These are phyloP conservation scores for Sebastes trivittatus DNA, from an alignment of 2,797 vertebrate species.

Conservation along the genomic window DNA sequence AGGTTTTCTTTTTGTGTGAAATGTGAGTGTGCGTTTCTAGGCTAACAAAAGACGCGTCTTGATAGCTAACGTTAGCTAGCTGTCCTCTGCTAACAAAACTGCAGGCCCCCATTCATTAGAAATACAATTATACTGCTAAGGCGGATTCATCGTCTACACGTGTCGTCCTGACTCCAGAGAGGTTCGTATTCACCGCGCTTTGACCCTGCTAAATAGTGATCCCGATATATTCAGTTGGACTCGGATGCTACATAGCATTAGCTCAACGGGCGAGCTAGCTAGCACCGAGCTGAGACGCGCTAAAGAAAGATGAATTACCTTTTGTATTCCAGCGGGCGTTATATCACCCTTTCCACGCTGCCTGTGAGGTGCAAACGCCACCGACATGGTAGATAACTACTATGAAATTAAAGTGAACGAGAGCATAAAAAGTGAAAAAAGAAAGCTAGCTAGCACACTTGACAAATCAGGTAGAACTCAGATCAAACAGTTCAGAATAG, in stretches of 20 bases:
- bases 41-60: conserved; percentile 80
- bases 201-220: conserved; percentile 62
- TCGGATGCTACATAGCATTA: conserved; percentile 59
- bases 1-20: conserved; percentile 19
- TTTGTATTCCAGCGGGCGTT: conserved; percentile 97
- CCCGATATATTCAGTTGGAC: conserved; percentile 55
- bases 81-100: conserved; percentile 68
- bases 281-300: conserved; percentile 31
- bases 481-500: conserved; percentile 71
- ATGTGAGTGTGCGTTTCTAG: conserved; percentile 59
- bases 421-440: conserved; percentile 69
- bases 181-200: conserved; percentile 78
- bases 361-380: conserved; percentile 96
- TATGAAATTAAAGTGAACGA: conserved; percentile 36
- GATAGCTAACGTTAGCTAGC: conserved; percentile 67
- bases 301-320: conserved; percentile 84
- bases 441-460: conserved; percentile 58
- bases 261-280: conserved; percentile 1
- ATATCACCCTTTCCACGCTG: conserved; percentile 97
- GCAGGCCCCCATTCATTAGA: conserved; percentile 61
- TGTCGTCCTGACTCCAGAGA: conserved; percentile 27
- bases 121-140: not conserved
- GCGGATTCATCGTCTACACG: not conserved
- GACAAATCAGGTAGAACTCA: conserved; percentile 73
- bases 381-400: conserved; percentile 85